Conservation (phyloP, 2,888 invertebrate species). For the Melipona beecheii region DNA sequence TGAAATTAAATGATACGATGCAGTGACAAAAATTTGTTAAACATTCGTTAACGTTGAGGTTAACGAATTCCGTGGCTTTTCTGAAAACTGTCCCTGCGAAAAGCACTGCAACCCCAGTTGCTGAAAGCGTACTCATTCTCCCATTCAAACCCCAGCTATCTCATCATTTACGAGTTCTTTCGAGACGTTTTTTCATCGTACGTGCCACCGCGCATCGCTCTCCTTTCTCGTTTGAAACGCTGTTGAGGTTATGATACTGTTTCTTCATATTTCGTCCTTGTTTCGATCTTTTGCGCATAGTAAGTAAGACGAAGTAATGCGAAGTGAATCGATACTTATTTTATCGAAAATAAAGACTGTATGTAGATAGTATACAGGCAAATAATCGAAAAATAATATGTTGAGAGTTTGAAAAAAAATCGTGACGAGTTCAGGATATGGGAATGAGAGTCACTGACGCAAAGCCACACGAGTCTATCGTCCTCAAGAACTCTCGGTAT, state of each 20-base stretch:
- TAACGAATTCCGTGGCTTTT: not conserved
- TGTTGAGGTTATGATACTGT: not conserved
- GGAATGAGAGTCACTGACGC: slow-evolving; percentile 34
- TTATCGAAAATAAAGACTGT: not conserved
- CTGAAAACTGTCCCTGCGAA: slow-evolving; percentile 7
- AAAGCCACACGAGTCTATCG: slow-evolving; percentile 39
- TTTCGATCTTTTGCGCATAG: not conserved
- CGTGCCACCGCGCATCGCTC: slow-evolving; percentile 9
- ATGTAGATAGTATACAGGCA: not conserved
- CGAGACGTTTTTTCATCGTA: slow-evolving; percentile 17
- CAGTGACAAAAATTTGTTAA: not conserved
- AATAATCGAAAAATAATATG: not conserved
- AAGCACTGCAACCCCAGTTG: slow-evolving; percentile 6
- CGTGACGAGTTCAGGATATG: not conserved
- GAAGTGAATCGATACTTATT: not conserved
- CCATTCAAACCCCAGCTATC: slow-evolving; percentile 32
- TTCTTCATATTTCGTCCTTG: not conserved
- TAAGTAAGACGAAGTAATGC: too few species aligned
- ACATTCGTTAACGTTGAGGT: not conserved
- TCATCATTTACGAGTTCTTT: slow-evolving; percentile 25
- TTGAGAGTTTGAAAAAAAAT: not conserved
- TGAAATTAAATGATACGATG: too few species aligned
- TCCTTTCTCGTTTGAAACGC: slow-evolving; percentile 11
- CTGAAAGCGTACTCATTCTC: slow-evolving; percentile 29
- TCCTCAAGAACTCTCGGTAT: slow-evolving; percentile 52